Evolutionary conservation across 1,140 invertebrate genomes (phyloP).

Genomic region (Drosophila lini): DNA sequence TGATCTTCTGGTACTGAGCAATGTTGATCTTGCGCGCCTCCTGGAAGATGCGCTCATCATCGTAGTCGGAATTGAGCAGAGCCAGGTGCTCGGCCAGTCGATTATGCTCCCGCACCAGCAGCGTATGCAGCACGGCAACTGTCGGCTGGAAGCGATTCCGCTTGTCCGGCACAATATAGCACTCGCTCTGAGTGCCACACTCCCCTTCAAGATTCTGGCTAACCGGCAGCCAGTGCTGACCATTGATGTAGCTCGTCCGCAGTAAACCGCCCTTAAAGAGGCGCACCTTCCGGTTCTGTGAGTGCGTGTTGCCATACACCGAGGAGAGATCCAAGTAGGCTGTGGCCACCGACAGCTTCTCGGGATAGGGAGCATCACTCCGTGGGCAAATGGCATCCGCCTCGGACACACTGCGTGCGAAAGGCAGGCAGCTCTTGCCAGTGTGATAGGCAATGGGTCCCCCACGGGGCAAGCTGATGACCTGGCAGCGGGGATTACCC

Average conservation of each 20-base stretch:
- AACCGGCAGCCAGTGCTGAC: conserved; percentile 88
- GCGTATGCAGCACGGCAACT: conserved; percentile 91
- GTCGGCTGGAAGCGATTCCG: conserved; percentile 94
- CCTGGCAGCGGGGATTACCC: conserved; percentile 88
- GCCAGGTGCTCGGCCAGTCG: conserved; percentile 90
- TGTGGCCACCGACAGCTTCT: conserved; percentile 92
- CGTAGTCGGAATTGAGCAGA: conserved; percentile 93
- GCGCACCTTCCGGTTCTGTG: conserved; percentile 87
- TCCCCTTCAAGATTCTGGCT: conserved; percentile 87
- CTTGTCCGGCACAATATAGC: conserved; percentile 91
- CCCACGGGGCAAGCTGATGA: conserved; percentile 91
- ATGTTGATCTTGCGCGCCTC: conserved; percentile 92
- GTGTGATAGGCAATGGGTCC: conserved; percentile 90
- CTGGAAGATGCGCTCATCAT: conserved; percentile 94
- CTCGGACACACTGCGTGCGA: conserved; percentile 91
- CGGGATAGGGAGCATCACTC: conserved; percentile 86
- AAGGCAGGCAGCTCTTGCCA: conserved; percentile 90
- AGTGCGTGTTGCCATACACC: conserved; percentile 90
- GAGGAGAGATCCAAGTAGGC: conserved; percentile 93
- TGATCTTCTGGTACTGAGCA: conserved; percentile 92
- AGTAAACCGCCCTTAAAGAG: conserved; percentile 88
- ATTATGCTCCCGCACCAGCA: conserved; percentile 96
- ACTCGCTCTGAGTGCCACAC: conserved; percentile 87
- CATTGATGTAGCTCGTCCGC: conserved; percentile 86
- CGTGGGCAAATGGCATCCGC: conserved; percentile 88